phyloP scores from a whole-genome alignment of 2,888 invertebrate species.

The Lochmaea crataegi region DNA sequence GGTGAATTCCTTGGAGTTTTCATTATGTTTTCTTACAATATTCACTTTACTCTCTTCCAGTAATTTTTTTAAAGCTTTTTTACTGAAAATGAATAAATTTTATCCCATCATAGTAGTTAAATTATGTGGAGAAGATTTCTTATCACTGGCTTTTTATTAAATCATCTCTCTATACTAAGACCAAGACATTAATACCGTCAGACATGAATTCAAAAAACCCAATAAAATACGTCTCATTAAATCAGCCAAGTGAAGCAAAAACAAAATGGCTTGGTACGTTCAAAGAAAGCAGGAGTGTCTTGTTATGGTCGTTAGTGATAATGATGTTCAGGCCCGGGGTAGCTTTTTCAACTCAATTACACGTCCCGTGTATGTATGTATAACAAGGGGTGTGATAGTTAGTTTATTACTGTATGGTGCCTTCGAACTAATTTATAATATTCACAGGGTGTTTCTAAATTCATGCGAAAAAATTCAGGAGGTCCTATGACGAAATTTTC shows the following conservation, averaged over 20 bases:
- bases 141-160: background rate
- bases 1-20: no score
- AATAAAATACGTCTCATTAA: slow-evolving; percentile 59
- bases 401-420: background rate
- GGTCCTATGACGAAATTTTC: no score
- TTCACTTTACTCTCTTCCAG: no score
- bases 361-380: background rate
- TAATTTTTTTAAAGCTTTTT: no score
- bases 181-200: slow-evolving; percentile 2
- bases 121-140: background rate
- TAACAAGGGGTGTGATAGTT: background rate
- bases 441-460: no score
- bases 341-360: background rate
- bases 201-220: slow-evolving; percentile 36
- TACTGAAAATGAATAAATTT: no score
- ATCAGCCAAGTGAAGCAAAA: slow-evolving; percentile 63
- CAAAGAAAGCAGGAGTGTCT: slow-evolving; percentile 62
- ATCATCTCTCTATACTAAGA: background rate
- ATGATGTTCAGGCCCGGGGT: slow-evolving; percentile 60
- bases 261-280: slow-evolving; percentile 61
- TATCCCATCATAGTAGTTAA: no score
- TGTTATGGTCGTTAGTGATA: slow-evolving; percentile 63
- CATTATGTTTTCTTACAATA: no score
- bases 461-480: no score
- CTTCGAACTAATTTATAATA: no score